Evolutionary conservation across 2,888 invertebrate species (phyloP), one percentile per base, ranked within the genome.

Genomic region (Norana najaformis): DNA sequence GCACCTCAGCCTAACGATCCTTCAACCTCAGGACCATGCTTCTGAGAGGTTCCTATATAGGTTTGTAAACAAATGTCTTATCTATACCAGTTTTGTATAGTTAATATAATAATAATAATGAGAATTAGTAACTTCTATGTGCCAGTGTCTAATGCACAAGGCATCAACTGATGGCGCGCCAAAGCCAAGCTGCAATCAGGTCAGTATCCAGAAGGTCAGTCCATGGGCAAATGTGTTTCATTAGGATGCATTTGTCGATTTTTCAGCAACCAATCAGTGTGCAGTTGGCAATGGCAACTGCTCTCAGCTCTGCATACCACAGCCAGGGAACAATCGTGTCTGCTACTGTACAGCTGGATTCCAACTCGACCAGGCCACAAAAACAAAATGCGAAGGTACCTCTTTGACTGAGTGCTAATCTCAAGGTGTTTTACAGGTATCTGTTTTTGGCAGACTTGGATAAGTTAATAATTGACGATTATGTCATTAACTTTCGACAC

Each of bases 291-390:
- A 97, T 88, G 95, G 95, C 2, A 95, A 96, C 93, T 98, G 98
- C 94, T 96, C 96, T 1, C 97, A 97, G 0, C 95, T 98, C 90
- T 98, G 98, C 94, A 95, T 98, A 91, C 95, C 98, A 18, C 88
- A 36, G 30, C 30, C 38, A 30, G 41, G 85, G 0, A 96, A 96
- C 18, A 85, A 20, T 85, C 85, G 85, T 93, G 96, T 90, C 96
- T 99, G 99, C 94, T 97, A 97, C 1, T 99, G 99, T 94, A 98
- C 99, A 0, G 98, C 98, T 95, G 98, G 99, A 93, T 99, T 97
- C 93, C 94, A 95, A 2, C 93, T 96, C 0, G 95, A 94, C 92
- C 36, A n/a, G 8, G 85, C 85, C 20, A 85, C 85, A 85, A 85
- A 37, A 16, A 85, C 36, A n/a, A 85, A 85, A 85, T 85, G 85